These are phyloP conservation scores for Philotrypesis tridentata DNA, from an alignment of 1,140 invertebrate species.

Conservation along the genomic window DNA sequence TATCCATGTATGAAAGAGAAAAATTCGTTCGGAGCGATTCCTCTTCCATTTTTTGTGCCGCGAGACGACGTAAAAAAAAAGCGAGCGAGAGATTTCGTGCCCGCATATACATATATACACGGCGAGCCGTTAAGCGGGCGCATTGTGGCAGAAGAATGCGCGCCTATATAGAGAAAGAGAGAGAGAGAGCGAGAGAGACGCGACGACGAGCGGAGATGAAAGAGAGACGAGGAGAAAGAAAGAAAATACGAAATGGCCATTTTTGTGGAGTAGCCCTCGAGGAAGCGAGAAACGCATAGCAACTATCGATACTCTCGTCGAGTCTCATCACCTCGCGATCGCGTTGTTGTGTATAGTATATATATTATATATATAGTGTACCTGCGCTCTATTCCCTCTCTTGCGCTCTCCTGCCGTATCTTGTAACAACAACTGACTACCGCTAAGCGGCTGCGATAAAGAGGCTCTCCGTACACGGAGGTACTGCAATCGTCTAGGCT, in stretches of 20 bases:
- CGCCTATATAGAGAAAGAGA: too few relatives aligned
- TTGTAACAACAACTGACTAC: slow-evolving; percentile 45
- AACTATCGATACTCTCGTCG: too few relatives aligned
- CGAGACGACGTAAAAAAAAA: not conserved
- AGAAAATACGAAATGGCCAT: slow-evolving; percentile 31
- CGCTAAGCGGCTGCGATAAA: slow-evolving; percentile 31
- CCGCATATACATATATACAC: slow-evolving; percentile 8
- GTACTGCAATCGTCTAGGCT: slow-evolving; percentile 26
- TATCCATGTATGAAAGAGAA: not conserved
- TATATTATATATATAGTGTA: slow-evolving; percentile 2
- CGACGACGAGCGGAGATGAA: slow-evolving; percentile 30
- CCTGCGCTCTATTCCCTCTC: slow-evolving; percentile 10
- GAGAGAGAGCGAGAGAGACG: too few relatives aligned
- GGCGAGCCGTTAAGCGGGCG: not conserved
- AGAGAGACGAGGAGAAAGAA: slow-evolving; percentile 25
- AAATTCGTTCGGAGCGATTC: slow-evolving; percentile 9
- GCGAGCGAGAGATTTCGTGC: slow-evolving; percentile 23
- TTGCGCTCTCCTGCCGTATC: slow-evolving; percentile 4
- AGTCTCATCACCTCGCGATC: not conserved
- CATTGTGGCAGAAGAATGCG: slow-evolving; percentile 36
- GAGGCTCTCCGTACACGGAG: not conserved
- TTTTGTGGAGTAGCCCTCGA: not conserved
- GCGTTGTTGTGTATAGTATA: too few relatives aligned
- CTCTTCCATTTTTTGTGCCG: slow-evolving; percentile 11
- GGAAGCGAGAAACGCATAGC: not conserved